Conservation (phyloP, 1,140 invertebrate genomes). For the Gonioctena quinquepunctata region DNA sequence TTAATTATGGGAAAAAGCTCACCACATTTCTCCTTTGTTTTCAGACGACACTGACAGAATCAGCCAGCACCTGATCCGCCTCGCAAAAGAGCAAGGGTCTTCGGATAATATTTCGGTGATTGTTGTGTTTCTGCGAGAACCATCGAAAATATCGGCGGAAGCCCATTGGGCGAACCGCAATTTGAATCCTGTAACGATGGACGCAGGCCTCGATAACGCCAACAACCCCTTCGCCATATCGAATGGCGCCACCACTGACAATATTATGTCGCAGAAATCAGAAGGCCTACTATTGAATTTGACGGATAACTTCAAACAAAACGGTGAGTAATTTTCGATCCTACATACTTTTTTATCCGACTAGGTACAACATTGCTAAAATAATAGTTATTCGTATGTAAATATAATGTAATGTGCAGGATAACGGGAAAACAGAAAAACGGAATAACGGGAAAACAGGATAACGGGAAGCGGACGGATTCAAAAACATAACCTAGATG, state of each 20-base stretch:
- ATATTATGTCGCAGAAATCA: constrained; percentile 35
- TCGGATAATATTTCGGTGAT: constrained; percentile 88
- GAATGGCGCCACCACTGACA: constrained; percentile 41
- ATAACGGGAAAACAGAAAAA: too few relatives aligned
- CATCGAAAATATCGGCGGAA: constrained; percentile 64
- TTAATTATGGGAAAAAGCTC: too few relatives aligned
- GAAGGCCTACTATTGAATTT: constrained; percentile 43
- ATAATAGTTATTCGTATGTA: too few relatives aligned
- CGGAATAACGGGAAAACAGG: too few relatives aligned
- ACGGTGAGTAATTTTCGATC: constrained; percentile 36
- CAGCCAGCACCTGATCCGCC: constrained; percentile 70
- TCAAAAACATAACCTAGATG: too few relatives aligned
- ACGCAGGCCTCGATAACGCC: constrained; percentile 48
- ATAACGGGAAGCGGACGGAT: too few relatives aligned
- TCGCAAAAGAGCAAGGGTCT: constrained; percentile 76
- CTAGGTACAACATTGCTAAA: too few relatives aligned
- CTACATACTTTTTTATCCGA: too few relatives aligned
- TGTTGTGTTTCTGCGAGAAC: constrained; percentile 81
- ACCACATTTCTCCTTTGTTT: constrained; percentile 33
- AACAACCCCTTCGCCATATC: constrained; percentile 52
- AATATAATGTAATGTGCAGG: too few relatives aligned
- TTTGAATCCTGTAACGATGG: constrained; percentile 40
- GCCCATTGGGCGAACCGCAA: constrained; percentile 48
- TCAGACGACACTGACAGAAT: constrained; percentile 68
- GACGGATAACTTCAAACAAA: constrained; percentile 43